These are phyloP conservation scores for Patella vulgata DNA, from an alignment of 1,140 invertebrate species.

Conservation along the genomic window DNA sequence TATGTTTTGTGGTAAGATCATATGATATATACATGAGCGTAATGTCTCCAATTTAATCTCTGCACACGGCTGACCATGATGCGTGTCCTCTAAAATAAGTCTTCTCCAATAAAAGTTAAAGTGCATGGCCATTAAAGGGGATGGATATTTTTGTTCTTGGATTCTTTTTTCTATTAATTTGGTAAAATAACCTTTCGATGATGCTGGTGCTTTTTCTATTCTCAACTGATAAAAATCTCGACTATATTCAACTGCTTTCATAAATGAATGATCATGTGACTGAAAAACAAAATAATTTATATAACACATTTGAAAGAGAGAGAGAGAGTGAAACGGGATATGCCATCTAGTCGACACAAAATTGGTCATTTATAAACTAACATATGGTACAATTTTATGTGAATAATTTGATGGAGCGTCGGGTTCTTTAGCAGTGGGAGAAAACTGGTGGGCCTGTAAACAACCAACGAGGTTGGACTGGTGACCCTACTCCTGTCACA, in stretches of 20 bases:
- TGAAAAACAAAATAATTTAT: constrained; percentile 19
- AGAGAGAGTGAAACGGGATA: no score
- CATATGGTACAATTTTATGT: no score
- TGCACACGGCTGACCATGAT: constrained; percentile 37
- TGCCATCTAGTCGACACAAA: no score
- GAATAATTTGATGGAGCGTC: no score
- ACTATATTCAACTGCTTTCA: constrained; percentile 47
- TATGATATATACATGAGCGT: constrained; percentile 53
- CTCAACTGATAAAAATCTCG: constrained; percentile 52
- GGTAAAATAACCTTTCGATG: constrained; percentile 42
- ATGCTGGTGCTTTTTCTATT: constrained; percentile 14
- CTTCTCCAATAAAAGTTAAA: constrained; percentile 60
- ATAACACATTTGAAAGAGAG: no score
- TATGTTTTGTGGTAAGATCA: constrained; percentile 52
- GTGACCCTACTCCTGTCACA: no score
- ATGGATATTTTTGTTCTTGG: neutral
- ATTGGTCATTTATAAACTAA: no score
- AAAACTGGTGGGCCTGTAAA: no score
- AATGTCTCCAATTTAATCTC: constrained; percentile 48
- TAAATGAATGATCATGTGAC: constrained; percentile 36
- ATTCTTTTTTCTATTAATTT: constrained; percentile 28
- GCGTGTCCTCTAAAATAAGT: constrained; percentile 54
- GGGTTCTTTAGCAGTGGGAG: no score
- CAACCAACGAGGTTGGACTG: no score
- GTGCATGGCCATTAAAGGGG: constrained; percentile 12